Evolutionary conservation across 2,888 invertebrate species (phyloP).

Genomic region (Apeira syringaria): DNA sequence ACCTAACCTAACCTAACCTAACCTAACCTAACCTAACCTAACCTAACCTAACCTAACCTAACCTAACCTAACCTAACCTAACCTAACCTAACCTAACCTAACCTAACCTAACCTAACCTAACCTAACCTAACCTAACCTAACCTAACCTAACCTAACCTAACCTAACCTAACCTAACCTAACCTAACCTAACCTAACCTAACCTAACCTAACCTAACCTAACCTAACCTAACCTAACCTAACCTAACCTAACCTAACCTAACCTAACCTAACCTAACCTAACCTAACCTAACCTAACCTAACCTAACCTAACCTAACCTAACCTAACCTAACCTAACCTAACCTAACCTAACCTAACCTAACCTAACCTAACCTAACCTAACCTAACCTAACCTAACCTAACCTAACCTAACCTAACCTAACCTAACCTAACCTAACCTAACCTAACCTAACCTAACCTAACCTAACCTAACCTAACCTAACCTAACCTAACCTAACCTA

Average conservation of each 20-base stretch:
- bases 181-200: conserved; percentile 7
- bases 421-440: too few relatives aligned
- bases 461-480: too few relatives aligned
- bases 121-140: conserved; percentile 8
- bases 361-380: too few relatives aligned
- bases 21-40: conserved; percentile 8
- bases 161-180: conserved; percentile 7
- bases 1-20: conserved; percentile 8
- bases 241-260: conserved; percentile 3
- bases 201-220: conserved; percentile 1
- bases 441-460: too few relatives aligned
- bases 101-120: conserved; percentile 8
- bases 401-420: too few relatives aligned
- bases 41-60: conserved; percentile 8
- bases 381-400: too few relatives aligned
- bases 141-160: conserved; percentile 7
- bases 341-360: too few relatives aligned
- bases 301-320: conserved; percentile 6
- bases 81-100: conserved; percentile 8
- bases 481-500: too few relatives aligned
- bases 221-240: conserved; percentile 6
- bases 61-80: conserved; percentile 8
- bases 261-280: conserved; percentile 6
- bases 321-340: neutral
- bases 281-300: conserved; percentile 6